Percentiles rank a stretch among this genome's conserved stretches.
Evolutionary conservation across 2,888 invertebrate species (phyloP).

Genomic region (Leptopilina syphax): DNA sequence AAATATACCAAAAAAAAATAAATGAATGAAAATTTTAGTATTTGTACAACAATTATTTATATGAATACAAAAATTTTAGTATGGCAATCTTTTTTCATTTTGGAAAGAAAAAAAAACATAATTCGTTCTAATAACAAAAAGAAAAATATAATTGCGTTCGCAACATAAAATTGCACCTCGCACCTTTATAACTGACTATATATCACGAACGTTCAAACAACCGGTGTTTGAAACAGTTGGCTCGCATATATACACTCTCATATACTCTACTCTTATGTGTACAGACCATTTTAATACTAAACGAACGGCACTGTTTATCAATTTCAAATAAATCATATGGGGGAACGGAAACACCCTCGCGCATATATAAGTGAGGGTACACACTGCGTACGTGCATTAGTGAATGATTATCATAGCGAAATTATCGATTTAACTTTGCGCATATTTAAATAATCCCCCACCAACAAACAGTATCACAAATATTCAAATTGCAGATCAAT

Average conservation of each 20-base stretch:
- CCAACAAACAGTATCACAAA: neutral
- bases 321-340: slow-evolving; percentile 13
- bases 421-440: slow-evolving; percentile 13
- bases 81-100: too few species aligned
- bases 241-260: too few species aligned
- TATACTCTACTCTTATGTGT: too few species aligned
- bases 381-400: neutral
- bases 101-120: neutral
- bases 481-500: neutral
- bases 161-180: neutral
- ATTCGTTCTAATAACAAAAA: neutral
- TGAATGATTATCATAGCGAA: neutral
- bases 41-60: too few species aligned
- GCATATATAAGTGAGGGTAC: neutral
- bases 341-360: slow-evolving; percentile 7
- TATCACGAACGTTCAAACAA: slow-evolving; percentile 16
- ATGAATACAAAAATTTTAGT: too few species aligned
- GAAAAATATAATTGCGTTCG: neutral
- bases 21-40: too few species aligned
- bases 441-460: neutral
- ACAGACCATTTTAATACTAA: slow-evolving; percentile 9
- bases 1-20: too few species aligned
- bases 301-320: slow-evolving; percentile 24
- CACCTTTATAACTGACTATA: neutral
- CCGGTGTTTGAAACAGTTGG: slow-evolving; percentile 1